Base-by-base conservation (phyloP, 2,797 vertebrate species). In the Australoheros facetus region DNA sequence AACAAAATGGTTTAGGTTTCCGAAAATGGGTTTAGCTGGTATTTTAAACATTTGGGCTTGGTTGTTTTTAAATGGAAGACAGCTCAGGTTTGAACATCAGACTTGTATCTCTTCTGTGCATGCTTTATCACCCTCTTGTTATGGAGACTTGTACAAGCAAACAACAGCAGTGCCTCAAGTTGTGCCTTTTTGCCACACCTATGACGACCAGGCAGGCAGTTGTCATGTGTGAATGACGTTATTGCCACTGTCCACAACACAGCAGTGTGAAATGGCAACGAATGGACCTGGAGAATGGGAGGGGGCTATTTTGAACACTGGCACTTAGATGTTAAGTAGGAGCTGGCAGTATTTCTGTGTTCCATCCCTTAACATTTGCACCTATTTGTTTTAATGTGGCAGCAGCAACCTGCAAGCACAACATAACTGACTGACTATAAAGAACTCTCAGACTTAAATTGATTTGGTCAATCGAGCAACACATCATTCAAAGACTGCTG, bases 171-270 rank as follows among this genome's bases (percentile, higher is more conserved):
- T 53, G 21, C 9, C 70, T 77, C 82, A 85, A 64, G 26, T 66
- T 42, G 51, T 37, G 59, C 62, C 64, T 62, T 30, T 82, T 85
- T 75, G 75, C 81, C 73, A 71, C 85, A 85, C 86, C 89, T 90
- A 82, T 86, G 82, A 87, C 70, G 72, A 69, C 69, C 39, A 70
- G 59, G 85, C 88, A 82, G 77, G 77, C 92, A 87, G 87, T 89
- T 94, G 93, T 91, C 87, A 81, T 79, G 90, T 93, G 93, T 92
- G 89, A 94, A 93, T 93, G 93, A 93, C 78, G 85, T 84, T 75
- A 81, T 83, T 85, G 88, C 91, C 90, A 84, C 84, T 85, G 66
- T 84, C 81, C 69, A 66, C 80, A 84, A 79, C 89, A 90, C 82
- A 39, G 69, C 73, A 57, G 83, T 93, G 92, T 92, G 88, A 93